Conservation (phyloP, 53 echinoderm and acorn worm species). For the Astropecten irregularis region DNA sequence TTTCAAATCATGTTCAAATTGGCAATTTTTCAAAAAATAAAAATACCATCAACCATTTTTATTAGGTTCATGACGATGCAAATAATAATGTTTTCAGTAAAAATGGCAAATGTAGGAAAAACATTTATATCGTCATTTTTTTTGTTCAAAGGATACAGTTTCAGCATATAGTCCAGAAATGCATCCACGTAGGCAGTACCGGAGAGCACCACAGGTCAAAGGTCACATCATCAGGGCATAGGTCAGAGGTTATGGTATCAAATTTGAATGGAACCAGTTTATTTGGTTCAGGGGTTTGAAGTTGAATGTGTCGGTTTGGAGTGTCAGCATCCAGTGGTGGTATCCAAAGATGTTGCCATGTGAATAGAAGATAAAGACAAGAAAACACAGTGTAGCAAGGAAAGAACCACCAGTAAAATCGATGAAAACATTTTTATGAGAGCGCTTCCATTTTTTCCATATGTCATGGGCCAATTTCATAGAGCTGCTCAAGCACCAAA, state of each 20-base stretch:
- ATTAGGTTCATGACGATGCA: background rate
- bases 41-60: too few relatives aligned
- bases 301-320: too few relatives aligned
- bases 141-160: constrained; percentile 30
- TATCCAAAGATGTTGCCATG: constrained; percentile 34
- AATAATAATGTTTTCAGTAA: too few relatives aligned
- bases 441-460: too few relatives aligned
- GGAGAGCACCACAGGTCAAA: background rate
- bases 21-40: background rate
- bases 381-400: constrained; percentile 43
- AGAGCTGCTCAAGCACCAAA: too few relatives aligned
- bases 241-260: background rate
- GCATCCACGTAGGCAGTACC: background rate
- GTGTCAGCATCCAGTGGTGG: constrained; percentile 13
- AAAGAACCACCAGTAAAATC: background rate
- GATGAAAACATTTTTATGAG: too few relatives aligned
- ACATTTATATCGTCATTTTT: too few relatives aligned
- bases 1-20: background rate
- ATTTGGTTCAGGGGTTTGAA: too few relatives aligned
- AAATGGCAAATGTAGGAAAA: too few relatives aligned
- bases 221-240: constrained; percentile 1
- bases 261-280: too few relatives aligned
- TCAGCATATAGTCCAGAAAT: background rate
- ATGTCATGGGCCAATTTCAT: too few relatives aligned
- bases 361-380: background rate